Conservation (phyloP, 2,888 invertebrate species). For the Stomorhina lunata region DNA sequence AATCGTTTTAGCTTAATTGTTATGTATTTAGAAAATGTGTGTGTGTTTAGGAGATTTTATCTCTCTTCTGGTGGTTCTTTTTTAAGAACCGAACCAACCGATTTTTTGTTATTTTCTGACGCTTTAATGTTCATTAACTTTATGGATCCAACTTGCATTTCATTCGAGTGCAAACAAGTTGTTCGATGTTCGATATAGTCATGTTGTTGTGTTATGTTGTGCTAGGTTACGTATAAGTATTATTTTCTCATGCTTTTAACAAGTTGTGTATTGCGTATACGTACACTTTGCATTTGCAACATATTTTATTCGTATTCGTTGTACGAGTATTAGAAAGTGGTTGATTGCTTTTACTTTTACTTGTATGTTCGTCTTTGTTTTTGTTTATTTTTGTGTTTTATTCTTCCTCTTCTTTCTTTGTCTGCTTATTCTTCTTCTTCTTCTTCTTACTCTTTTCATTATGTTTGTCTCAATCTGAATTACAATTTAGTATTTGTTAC, state of each 20-base stretch:
- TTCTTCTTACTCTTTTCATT: neutral
- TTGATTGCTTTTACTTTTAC: constrained; percentile 24
- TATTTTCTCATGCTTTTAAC: neutral
- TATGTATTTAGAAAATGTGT: neutral
- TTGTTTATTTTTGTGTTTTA: constrained; percentile 10
- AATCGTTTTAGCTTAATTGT: neutral
- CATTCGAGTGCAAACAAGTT: constrained; percentile 13
- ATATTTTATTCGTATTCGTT: neutral
- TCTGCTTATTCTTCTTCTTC: too few species aligned
- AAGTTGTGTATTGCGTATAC: constrained; percentile 3
- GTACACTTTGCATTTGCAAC: neutral
- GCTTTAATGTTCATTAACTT: constrained; percentile 23
- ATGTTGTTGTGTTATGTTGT: constrained; percentile 39
- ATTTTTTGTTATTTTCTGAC: constrained; percentile 4
- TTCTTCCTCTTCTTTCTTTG: constrained; percentile 6
- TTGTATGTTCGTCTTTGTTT: constrained; percentile 21
- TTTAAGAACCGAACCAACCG: constrained; percentile 20
- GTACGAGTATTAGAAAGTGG: too few species aligned
- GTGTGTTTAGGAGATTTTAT: neutral
- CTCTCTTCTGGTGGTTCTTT: neutral
- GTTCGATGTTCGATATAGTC: constrained; percentile 31
- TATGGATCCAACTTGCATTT: constrained; percentile 36
- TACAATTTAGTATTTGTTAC: constrained; percentile 40
- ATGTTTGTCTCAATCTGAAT: constrained; percentile 16
- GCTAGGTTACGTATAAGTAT: constrained; percentile 37